These are phyloP conservation scores for Sebastes flavidus DNA, from an alignment of 2,797 vertebrate genomes.

Conservation along the genomic window DNA sequence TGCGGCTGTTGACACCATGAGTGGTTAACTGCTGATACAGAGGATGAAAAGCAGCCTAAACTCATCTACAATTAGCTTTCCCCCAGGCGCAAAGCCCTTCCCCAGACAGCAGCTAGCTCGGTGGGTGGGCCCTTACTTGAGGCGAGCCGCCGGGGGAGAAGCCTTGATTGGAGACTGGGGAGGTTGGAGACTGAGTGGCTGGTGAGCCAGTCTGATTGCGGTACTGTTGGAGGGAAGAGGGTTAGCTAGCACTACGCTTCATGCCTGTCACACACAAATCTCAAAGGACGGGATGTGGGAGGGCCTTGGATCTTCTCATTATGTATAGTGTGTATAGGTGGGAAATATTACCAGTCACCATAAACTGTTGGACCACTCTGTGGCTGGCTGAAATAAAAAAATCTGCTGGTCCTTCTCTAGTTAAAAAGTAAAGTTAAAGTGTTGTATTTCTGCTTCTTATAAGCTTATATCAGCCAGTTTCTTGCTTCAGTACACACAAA, in stretches of 20 bases:
- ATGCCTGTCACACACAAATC: conserved; percentile 79
- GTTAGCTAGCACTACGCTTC: conserved; percentile 85
- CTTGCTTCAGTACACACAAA: background rate
- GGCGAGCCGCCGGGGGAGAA: conserved; percentile 99
- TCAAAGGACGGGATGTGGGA: conserved; percentile 29
- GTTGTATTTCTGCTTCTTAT: background rate
- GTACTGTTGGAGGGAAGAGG: conserved; percentile 96
- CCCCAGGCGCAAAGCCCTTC: conserved; percentile 68
- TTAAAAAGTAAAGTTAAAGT: background rate
- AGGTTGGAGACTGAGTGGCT: conserved; percentile 99
- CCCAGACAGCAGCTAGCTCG: conserved; percentile 75
- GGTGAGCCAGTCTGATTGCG: conserved; percentile 97
- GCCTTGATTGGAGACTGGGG: conserved; percentile 99
- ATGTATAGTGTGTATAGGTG: background rate
- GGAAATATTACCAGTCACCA: background rate
- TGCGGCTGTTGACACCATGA: conserved; percentile 65
- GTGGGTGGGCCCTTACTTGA: conserved; percentile 92
- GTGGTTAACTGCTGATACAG: conserved; percentile 63
- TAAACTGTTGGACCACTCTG: background rate
- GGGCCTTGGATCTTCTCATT: conserved; percentile 4
- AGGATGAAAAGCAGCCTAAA: conserved; percentile 75
- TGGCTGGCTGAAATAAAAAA: background rate
- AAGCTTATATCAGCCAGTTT: background rate
- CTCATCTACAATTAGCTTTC: conserved; percentile 64
- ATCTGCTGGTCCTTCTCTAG: background rate